Percentiles rank a stretch among this genome's conserved stretches.
These are phyloP conservation scores for Calypte anna DNA, from an alignment of 2,113 vertebrate genomes.

Conservation along the genomic window DNA sequence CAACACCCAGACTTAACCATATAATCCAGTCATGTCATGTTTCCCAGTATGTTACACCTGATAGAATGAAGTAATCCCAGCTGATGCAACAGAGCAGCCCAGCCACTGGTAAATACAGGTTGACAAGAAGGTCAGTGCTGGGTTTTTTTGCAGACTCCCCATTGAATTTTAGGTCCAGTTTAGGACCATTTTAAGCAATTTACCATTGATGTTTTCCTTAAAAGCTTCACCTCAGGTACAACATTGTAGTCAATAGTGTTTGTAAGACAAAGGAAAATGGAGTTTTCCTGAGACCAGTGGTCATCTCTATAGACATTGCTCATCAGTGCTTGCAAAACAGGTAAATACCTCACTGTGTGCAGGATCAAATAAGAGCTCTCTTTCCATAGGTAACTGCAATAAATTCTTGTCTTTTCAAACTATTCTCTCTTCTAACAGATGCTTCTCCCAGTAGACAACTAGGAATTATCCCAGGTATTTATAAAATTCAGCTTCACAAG, in stretches of 20 bases:
- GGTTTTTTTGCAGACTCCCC: background rate
- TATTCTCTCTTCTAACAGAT: background rate
- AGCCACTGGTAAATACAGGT: background rate
- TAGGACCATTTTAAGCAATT: background rate
- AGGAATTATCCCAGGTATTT: background rate
- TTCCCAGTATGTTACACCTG: background rate
- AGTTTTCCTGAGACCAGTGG: background rate
- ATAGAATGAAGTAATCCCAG: background rate
- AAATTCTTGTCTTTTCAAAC: background rate
- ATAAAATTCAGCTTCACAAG: background rate
- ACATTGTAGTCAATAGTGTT: background rate
- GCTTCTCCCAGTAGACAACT: background rate
- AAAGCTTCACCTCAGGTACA: background rate
- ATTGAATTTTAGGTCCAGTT: background rate
- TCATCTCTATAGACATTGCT: background rate
- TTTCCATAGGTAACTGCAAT: background rate
- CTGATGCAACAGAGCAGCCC: background rate
- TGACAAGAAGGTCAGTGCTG: background rate
- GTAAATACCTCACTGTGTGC: background rate
- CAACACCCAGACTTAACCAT: background rate
- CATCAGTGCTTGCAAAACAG: background rate
- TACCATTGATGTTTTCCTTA: background rate
- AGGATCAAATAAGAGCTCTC: background rate
- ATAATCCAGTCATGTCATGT: background rate
- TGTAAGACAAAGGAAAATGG: background rate